phyloP scores from a whole-genome alignment of 2,113 vertebrate species.

The Gobio gobio region DNA sequence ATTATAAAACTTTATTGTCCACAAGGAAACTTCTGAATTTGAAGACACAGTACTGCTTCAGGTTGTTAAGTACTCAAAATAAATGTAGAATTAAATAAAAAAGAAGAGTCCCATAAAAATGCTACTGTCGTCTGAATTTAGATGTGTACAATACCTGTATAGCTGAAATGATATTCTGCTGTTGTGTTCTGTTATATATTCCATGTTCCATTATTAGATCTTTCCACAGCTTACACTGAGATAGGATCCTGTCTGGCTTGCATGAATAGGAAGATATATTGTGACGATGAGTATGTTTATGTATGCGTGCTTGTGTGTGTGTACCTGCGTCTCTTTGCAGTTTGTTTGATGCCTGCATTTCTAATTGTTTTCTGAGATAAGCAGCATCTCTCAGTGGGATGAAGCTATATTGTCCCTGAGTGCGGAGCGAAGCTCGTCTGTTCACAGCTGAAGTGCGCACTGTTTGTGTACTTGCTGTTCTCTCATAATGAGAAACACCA shows the following conservation, averaged over 20 bases:
- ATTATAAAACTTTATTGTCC: slow-evolving; percentile 8
- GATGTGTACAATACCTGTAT: not conserved
- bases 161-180: slow-evolving; percentile 7
- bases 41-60: not conserved
- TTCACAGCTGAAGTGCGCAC: slow-evolving; percentile 2
- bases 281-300: not conserved
- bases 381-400: slow-evolving; percentile 21
- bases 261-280: slow-evolving; percentile 15
- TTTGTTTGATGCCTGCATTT: slow-evolving; percentile 22
- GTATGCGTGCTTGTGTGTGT: not conserved
- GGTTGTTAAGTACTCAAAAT: slow-evolving; percentile 4
- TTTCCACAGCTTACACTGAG: slow-evolving; percentile 22
- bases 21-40: not conserved
- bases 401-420: slow-evolving; percentile 24
- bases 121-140: not conserved
- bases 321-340: slow-evolving; percentile 20
- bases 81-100: not conserved
- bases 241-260: slow-evolving; percentile 28
- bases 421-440: slow-evolving; percentile 20
- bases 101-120: not conserved
- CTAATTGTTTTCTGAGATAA: slow-evolving; percentile 31
- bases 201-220: slow-evolving; percentile 28
- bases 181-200: not conserved
- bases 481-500: slow-evolving; percentile 38
- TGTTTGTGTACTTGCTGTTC: slow-evolving; percentile 27